Percentiles rank a stretch among this genome's conserved stretches.
Conservation (phyloP, 1,140 invertebrate genomes). For the Zaprionus capensis region DNA sequence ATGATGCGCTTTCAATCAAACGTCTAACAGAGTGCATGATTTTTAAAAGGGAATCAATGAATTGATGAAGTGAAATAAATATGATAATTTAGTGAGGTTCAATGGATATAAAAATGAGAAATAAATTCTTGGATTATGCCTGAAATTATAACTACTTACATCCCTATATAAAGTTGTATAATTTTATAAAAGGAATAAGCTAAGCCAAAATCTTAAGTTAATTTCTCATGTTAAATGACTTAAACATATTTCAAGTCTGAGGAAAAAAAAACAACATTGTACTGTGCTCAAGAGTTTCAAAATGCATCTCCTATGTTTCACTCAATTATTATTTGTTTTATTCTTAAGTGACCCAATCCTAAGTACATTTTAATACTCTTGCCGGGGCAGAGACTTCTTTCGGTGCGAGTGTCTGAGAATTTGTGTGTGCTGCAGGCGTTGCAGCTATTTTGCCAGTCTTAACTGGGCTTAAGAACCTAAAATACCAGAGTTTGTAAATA, state of each 20-base stretch:
- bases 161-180: too few species aligned
- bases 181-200: not conserved
- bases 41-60: not conserved
- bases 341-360: not conserved
- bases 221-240: not conserved
- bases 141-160: too few species aligned
- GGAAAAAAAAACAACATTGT: not conserved
- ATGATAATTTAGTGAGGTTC: too few species aligned
- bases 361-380: not conserved
- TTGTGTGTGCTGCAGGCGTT: not conserved
- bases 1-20: not conserved
- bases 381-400: not conserved
- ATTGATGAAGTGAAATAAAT: too few species aligned
- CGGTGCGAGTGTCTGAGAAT: not conserved
- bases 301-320: not conserved
- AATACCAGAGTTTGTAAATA: conserved; percentile 6
- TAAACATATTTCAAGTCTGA: too few species aligned
- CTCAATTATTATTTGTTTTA: not conserved
- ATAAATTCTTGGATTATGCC: too few species aligned
- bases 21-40: not conserved
- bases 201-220: not conserved
- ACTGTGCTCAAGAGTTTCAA: not conserved
- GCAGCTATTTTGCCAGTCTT: not conserved
- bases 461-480: conserved; percentile 6
- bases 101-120: too few species aligned